Evolutionary conservation across 1,140 invertebrate genomes (phyloP).

Genomic region (Drosophila hydei): DNA sequence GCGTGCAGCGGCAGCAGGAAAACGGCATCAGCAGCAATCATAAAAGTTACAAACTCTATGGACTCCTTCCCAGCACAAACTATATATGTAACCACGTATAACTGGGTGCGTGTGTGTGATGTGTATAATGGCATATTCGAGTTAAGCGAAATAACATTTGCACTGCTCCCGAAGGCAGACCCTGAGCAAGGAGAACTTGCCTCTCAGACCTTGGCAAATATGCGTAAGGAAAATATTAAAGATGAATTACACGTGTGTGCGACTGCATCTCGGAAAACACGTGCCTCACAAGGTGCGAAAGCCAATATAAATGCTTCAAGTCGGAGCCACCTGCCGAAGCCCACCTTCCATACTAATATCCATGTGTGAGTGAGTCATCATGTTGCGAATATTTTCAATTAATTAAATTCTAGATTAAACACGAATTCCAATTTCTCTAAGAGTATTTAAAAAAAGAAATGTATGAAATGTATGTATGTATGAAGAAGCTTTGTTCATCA

Average conservation of each 20-base stretch:
- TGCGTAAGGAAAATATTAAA: slow-evolving; percentile 75
- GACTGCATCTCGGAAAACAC: slow-evolving; percentile 10
- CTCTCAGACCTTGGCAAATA: slow-evolving; percentile 58
- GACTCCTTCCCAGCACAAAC: slow-evolving; percentile 26
- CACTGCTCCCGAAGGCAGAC: slow-evolving; percentile 9
- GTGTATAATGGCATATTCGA: slow-evolving; percentile 62
- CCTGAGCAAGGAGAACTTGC: slow-evolving; percentile 10
- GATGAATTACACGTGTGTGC: slow-evolving; percentile 60
- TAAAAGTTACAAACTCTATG: slow-evolving; percentile 55
- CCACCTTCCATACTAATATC: neutral
- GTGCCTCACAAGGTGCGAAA: slow-evolving; percentile 14
- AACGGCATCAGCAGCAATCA: slow-evolving; percentile 34
- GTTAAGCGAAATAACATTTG: slow-evolving; percentile 65
- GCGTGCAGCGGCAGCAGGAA: slow-evolving; percentile 27
- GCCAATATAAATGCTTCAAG: slow-evolving; percentile 12
- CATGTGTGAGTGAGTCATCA: neutral
- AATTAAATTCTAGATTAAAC: slow-evolving; percentile 1
- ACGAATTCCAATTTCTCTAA: neutral
- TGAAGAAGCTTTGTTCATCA: too few species aligned
- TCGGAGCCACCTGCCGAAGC: neutral
- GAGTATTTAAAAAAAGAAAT: too few species aligned
- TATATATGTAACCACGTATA: slow-evolving; percentile 1
- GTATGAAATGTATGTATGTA: too few species aligned
- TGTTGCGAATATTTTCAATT: neutral
- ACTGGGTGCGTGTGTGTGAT: neutral